Percentiles rank a stretch among this genome's conserved stretches.
phyloP scores from a whole-genome alignment of 2,113 vertebrate genomes.

The Rousettus leschenaultii region DNA sequence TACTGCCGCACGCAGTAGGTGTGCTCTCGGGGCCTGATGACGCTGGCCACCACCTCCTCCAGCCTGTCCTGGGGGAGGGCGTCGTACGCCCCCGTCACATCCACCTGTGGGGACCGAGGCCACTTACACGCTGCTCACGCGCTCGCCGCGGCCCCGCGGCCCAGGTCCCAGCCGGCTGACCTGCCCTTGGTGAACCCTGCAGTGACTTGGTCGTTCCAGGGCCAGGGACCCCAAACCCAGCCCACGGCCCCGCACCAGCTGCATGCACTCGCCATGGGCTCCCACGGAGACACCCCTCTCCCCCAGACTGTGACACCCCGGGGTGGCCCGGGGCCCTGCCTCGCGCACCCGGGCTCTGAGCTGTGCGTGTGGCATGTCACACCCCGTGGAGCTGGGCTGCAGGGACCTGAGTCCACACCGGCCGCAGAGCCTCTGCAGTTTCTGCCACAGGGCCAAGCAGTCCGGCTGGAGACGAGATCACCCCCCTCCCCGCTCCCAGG shows the following conservation, averaged over 20 bases:
- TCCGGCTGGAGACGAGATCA: background rate
- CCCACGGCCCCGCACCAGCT: accelerated
- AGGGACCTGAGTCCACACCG: background rate
- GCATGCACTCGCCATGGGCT: background rate
- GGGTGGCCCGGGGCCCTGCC: accelerated
- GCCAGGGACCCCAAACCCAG: too few species aligned
- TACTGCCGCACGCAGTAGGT: constrained; percentile 87
- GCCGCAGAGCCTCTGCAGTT: background rate
- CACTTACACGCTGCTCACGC: background rate
- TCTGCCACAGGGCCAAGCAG: background rate
- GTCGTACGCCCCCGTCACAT: constrained; percentile 92
- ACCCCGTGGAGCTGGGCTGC: background rate
- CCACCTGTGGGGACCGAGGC: constrained; percentile 80
- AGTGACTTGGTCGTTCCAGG: background rate
- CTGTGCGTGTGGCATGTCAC: background rate
- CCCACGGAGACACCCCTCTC: background rate
- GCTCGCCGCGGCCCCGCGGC: background rate
- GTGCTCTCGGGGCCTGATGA: constrained; percentile 79
- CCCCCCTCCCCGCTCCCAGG: too few species aligned
- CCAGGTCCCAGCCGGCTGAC: background rate
- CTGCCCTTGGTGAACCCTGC: background rate
- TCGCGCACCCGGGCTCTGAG: accelerated
- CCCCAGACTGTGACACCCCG: background rate
- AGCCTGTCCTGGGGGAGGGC: constrained; percentile 91
- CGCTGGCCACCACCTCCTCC: constrained; percentile 84